A percentile compares a stretch with the other conserved stretches of the same genome.
Evolutionary conservation across 2,797 vertebrate genomes (phyloP).

Genomic region (Labroides dimidiatus): DNA sequence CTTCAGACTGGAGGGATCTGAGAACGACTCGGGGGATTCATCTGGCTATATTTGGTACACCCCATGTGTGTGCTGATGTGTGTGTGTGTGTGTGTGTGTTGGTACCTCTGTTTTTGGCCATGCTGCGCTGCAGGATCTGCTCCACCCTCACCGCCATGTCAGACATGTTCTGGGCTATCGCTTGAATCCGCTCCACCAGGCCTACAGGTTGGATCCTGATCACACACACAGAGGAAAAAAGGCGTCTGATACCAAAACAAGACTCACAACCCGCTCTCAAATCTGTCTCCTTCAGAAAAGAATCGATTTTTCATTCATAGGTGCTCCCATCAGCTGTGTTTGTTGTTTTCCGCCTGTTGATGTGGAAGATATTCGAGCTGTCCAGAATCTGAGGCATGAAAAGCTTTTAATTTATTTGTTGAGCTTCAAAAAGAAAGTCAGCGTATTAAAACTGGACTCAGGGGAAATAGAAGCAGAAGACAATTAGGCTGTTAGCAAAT

Average conservation of each 20-base stretch:
- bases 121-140: conserved; percentile 93
- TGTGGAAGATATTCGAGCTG: too few species aligned
- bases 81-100: conserved; percentile 7
- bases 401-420: conserved; percentile 70
- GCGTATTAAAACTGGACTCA: conserved; percentile 49
- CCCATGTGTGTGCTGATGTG: conserved; percentile 14
- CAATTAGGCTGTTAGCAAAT: conserved; percentile 64
- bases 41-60: conserved; percentile 38
- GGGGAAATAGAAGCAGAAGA: conserved; percentile 42
- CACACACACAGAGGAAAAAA: conserved; percentile 2
- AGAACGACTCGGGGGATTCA: conserved; percentile 23
- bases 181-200: conserved; percentile 95
- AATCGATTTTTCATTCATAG: too few species aligned
- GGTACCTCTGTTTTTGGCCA: conserved; percentile 88
- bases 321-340: too few species aligned
- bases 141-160: conserved; percentile 94
- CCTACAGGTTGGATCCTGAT: conserved; percentile 84
- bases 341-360: too few species aligned
- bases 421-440: conserved; percentile 50
- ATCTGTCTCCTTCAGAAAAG: not conserved
- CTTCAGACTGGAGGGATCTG: conserved; percentile 39
- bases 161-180: conserved; percentile 96
- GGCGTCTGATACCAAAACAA: conserved; percentile 8
- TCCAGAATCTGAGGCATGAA: conserved; percentile 43
- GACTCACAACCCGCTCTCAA: conserved; percentile 6